phyloP scores from a whole-genome alignment of 2,888 invertebrate genomes.

The Andrena bicolor region DNA sequence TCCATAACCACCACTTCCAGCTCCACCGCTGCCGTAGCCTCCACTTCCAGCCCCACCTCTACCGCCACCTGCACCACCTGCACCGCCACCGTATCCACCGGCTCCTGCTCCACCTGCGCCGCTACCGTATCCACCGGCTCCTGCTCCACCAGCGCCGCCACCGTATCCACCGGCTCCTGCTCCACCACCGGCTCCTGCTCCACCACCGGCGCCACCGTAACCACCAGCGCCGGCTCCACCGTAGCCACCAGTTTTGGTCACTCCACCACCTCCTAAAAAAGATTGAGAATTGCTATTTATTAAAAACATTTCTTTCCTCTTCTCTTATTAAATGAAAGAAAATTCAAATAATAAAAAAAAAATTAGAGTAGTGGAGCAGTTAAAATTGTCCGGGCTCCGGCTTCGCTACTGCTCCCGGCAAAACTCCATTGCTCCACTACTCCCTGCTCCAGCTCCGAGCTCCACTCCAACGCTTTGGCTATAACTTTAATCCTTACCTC shows the following conservation, averaged over 20 bases:
- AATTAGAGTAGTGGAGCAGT: too few species aligned
- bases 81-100: neutral
- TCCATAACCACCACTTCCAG: neutral
- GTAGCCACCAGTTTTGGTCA: neutral
- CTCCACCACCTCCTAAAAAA: too few species aligned
- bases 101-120: conserved; percentile 22
- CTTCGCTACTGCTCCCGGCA: too few species aligned
- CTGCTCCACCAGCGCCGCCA: conserved; percentile 25
- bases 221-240: neutral
- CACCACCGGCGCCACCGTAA: conserved; percentile 8
- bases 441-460: too few species aligned
- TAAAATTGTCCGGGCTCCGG: too few species aligned
- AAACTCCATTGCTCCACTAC: too few species aligned
- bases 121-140: conserved; percentile 30
- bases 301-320: too few species aligned
- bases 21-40: conserved; percentile 15
- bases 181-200: conserved; percentile 17
- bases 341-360: too few species aligned
- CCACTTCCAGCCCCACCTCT: conserved; percentile 24
- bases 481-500: too few species aligned
- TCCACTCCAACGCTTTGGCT: too few species aligned
- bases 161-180: conserved; percentile 30
- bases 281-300: too few species aligned
- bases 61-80: conserved; percentile 21
- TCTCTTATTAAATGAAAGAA: too few species aligned